A percentile compares a stretch with the other conserved stretches of the same genome.
These are phyloP conservation scores for Adelosebastes latens DNA, from an alignment of 2,797 vertebrate species.

Conservation along the genomic window DNA sequence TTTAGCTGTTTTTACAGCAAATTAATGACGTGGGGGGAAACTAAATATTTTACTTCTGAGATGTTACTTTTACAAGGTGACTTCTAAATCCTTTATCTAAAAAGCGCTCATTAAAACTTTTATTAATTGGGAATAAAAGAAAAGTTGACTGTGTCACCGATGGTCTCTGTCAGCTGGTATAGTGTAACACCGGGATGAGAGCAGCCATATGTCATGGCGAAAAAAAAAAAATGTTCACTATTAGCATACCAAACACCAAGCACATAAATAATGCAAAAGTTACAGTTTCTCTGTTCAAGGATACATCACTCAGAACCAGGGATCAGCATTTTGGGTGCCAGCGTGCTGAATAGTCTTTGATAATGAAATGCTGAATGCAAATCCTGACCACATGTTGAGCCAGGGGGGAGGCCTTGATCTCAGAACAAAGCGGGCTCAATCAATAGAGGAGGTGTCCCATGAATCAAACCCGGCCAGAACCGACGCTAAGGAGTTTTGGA, in stretches of 20 bases:
- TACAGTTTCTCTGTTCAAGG: slow-evolving; percentile 66
- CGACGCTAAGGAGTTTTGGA: slow-evolving; percentile 16
- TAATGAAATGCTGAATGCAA: slow-evolving; percentile 67
- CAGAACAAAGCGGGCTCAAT: slow-evolving; percentile 60
- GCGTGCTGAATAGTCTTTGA: slow-evolving; percentile 56
- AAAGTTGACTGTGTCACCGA: slow-evolving; percentile 14
- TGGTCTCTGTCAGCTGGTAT: slow-evolving; percentile 36
- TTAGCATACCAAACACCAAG: slow-evolving; percentile 70
- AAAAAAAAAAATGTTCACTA: slow-evolving; percentile 39
- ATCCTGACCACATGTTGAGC: slow-evolving; percentile 64
- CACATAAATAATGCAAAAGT: slow-evolving; percentile 73
- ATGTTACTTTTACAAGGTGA: slow-evolving; percentile 29
- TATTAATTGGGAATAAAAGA: neutral
- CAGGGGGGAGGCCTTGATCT: slow-evolving; percentile 61
- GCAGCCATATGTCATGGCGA: slow-evolving; percentile 43
- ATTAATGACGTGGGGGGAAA: neutral
- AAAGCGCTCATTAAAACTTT: slow-evolving; percentile 5
- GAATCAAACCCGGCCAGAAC: slow-evolving; percentile 39
- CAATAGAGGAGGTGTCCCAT: slow-evolving; percentile 44
- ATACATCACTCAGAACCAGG: slow-evolving; percentile 63
- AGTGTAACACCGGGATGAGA: slow-evolving; percentile 9
- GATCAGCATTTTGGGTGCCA: slow-evolving; percentile 73
- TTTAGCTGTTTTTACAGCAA: slow-evolving; percentile 18
- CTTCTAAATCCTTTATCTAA: neutral
- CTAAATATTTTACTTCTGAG: slow-evolving; percentile 13